Evolutionary conservation across 2,113 vertebrate genomes (phyloP).

Genomic region (Halcyon senegalensis): DNA sequence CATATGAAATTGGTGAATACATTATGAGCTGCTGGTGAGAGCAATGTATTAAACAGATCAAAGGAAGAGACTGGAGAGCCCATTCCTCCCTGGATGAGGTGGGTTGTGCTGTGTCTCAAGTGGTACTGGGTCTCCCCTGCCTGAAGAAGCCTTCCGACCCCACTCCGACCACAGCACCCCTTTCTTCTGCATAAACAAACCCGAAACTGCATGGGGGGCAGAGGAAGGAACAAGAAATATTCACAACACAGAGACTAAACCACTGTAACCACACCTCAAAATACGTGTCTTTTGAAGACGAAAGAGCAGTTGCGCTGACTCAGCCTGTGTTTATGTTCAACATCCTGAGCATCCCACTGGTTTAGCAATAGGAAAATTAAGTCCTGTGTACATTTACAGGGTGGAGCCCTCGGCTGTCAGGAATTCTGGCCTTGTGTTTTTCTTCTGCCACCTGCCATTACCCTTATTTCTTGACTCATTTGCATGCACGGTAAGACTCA

Average conservation of each 20-base stretch:
- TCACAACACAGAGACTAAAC: not conserved
- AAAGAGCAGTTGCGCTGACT: not conserved
- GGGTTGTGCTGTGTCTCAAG: not conserved
- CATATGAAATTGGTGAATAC: not conserved
- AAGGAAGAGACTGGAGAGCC: not conserved
- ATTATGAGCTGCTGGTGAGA: not conserved
- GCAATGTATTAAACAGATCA: not conserved
- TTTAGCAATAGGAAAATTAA: not conserved
- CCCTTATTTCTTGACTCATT: not conserved
- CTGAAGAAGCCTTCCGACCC: not conserved
- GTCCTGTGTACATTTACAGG: not conserved
- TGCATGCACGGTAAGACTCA: not conserved
- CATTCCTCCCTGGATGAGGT: not conserved
- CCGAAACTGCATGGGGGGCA: fast-evolving
- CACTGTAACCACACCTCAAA: not conserved
- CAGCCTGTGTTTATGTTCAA: not conserved
- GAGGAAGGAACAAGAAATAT: not conserved
- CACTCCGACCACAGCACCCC: not conserved
- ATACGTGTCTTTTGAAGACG: not conserved
- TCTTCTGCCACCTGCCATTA: not conserved
- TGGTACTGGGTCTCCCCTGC: not conserved
- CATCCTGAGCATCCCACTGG: not conserved
- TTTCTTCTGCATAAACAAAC: not conserved
- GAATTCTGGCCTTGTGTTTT: not conserved
- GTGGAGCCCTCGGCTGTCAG: not conserved